These are phyloP conservation scores for Pygocentrus nattereri DNA, from an alignment of 2,797 vertebrate genomes.

Conservation along the genomic window DNA sequence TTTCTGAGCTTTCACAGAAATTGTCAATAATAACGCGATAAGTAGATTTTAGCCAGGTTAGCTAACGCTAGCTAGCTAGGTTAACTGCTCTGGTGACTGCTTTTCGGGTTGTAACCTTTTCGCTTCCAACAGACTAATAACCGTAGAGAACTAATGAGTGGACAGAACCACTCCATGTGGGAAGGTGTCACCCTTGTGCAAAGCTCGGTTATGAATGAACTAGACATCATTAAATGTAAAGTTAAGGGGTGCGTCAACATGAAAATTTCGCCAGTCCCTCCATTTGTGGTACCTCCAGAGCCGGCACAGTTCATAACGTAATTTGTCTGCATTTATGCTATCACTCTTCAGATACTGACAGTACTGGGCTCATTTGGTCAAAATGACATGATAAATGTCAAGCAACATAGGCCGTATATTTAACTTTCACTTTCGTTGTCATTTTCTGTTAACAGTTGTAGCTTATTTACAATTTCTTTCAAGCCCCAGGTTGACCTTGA, in stretches of 20 bases:
- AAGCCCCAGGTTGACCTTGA: background rate
- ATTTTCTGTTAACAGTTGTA: background rate
- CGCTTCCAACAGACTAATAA: background rate
- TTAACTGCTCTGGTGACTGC: background rate
- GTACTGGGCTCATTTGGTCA: background rate
- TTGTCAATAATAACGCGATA: background rate
- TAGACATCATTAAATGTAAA: background rate
- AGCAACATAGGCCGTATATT: background rate
- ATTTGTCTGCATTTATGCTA: background rate
- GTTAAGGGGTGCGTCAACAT: background rate
- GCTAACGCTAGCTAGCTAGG: background rate
- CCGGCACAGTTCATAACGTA: conserved; percentile 2
- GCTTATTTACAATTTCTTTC: background rate
- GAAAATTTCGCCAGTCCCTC: background rate
- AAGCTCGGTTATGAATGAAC: background rate
- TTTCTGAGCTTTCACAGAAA: background rate
- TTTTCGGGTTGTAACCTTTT: background rate
- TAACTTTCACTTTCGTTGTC: background rate
- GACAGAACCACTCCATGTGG: background rate
- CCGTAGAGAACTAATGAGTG: background rate
- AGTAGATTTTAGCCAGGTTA: background rate
- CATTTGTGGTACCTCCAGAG: background rate
- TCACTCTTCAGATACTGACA: background rate
- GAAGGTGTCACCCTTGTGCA: too few species aligned
- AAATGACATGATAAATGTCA: background rate